Evolutionary conservation across 2,888 invertebrate genomes (phyloP).

Genomic region (Drosophila siamana): DNA sequence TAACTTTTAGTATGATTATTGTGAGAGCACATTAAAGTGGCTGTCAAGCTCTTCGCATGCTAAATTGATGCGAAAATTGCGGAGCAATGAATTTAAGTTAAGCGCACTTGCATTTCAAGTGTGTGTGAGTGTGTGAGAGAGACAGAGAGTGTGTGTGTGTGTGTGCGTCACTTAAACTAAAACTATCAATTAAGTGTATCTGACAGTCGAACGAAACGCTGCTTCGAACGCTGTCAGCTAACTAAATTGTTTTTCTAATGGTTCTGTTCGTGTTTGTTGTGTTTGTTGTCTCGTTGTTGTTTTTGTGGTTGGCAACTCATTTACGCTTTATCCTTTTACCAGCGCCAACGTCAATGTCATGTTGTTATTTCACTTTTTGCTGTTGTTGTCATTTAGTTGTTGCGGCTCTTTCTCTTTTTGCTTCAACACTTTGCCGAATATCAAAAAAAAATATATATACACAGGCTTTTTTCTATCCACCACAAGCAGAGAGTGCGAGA

Average conservation of each 20-base stretch:
- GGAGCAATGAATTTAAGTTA: not conserved
- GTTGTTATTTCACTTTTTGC: conserved; percentile 35
- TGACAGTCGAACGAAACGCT: conserved; percentile 40
- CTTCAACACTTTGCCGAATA: conserved; percentile 43
- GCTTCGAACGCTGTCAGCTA: conserved; percentile 38
- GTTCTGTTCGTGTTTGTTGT: conserved; percentile 26
- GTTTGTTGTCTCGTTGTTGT: conserved; percentile 11
- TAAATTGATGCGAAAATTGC: not conserved
- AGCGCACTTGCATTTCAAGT: conserved; percentile 23
- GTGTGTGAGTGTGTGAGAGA: too few species aligned
- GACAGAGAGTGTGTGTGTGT: too few species aligned
- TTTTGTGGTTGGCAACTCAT: conserved; percentile 61
- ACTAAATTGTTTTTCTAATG: conserved; percentile 58
- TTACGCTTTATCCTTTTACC: conserved; percentile 63
- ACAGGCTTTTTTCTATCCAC: conserved; percentile 16
- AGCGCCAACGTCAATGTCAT: conserved; percentile 56
- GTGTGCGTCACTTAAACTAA: conserved; percentile 27
- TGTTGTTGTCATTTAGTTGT: conserved; percentile 33
- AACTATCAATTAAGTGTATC: conserved; percentile 56
- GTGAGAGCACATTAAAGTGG: not conserved
- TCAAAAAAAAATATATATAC: conserved; percentile 5
- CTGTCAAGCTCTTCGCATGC: not conserved
- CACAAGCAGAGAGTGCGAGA: too few species aligned
- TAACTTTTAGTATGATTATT: not conserved
- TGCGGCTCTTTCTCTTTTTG: conserved; percentile 37